Evolutionary conservation across 1,140 invertebrate genomes (phyloP), one percentile per base, ranked within the genome.

Genomic region (Meloidogyne chitwoodi): DNA sequence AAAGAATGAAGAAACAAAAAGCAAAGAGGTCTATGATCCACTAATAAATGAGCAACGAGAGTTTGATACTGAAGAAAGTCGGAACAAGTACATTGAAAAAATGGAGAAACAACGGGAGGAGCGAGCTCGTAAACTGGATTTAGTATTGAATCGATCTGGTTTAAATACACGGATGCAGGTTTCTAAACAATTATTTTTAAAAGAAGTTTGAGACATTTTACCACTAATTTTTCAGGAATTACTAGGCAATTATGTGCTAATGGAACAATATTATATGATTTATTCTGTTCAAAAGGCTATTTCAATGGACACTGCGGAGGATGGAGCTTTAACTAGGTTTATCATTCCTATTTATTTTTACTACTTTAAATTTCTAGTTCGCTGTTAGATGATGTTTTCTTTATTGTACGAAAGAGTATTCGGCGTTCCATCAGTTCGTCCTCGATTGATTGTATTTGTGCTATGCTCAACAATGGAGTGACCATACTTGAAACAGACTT

Each of bases 321-420:
- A 89, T 72, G 91, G 91, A 31, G 91, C 92, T 67, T 90, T 92
- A 76, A 93, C 92, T 3, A 96, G 74, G 71, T 74, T 41, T 29
- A 27, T 44, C 2, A 2, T 1, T 1, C 16, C 12, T 65, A 65
- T 34, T 29, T 65, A 65, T 65, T 26, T 65, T 31, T 4, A 27
- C 4, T n/a, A 41, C 8, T 73, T 16, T 38, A 11, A 27, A 0
- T 44, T 31, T 75, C 0, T 16, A 78, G 95, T 0, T 95, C 93
- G 81, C 92, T 99, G 89, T 92, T 99, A 0, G 96, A 99, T 88
- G 95, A 99, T 89, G 92, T 96, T 3, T 98, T 98, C 88, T 99
- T 95, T 87, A 95, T 99, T 79, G 91, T 98, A 0, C 93, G 94
- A 81, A 98, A 99, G 89, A 95, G 93, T 85, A 92, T 98, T 44